These are phyloP conservation scores for Ferrisia virgata DNA, from an alignment of 2,888 invertebrate species.

Conservation along the genomic window DNA sequence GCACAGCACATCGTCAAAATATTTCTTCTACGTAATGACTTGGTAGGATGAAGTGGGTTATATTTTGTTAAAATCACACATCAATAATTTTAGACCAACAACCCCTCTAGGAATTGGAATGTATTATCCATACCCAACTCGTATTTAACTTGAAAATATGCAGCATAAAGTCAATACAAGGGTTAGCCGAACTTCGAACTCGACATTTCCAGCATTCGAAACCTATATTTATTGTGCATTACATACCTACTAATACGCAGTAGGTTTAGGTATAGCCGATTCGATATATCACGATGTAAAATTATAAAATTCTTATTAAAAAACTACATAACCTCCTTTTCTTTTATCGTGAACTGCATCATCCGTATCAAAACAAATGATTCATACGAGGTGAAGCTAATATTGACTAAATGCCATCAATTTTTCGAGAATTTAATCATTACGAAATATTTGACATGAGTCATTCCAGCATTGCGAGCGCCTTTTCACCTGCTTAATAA, in stretches of 20 bases:
- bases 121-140: not conserved
- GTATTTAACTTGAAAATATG: not conserved
- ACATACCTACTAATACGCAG: too few relatives aligned
- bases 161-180: not conserved
- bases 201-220: not conserved
- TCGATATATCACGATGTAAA: not conserved
- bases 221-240: not conserved
- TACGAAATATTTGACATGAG: not conserved
- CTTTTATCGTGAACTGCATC: not conserved
- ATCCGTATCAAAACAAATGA: not conserved
- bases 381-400: not conserved
- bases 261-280: too few relatives aligned
- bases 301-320: conserved; percentile 19
- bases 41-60: too few relatives aligned
- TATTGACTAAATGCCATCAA: not conserved
- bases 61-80: not conserved
- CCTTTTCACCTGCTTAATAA: not conserved
- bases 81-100: not conserved
- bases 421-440: not conserved
- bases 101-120: not conserved
- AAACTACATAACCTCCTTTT: not conserved
- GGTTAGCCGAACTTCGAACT: not conserved
- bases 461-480: not conserved
- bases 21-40: too few relatives aligned
- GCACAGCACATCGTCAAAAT: too few relatives aligned